These are phyloP conservation scores for Castor canadensis DNA, from an alignment of 2,113 vertebrate species.

Conservation along the genomic window DNA sequence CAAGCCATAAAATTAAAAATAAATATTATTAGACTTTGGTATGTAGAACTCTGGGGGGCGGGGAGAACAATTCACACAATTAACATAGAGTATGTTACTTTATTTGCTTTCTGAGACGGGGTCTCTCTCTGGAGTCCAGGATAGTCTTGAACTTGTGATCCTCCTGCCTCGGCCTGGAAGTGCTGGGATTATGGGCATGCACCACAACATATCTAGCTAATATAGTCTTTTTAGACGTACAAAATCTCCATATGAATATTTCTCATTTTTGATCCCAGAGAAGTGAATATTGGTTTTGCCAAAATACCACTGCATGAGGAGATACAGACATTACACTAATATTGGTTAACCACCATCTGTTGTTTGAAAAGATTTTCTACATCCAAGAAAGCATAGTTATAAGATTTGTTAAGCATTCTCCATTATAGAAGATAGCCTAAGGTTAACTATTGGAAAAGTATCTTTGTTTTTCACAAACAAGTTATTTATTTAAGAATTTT, in stretches of 20 bases:
- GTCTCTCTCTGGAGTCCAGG: no score
- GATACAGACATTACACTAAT: not conserved
- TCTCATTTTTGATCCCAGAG: no score
- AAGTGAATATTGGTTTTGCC: rapidly evolving
- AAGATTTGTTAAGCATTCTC: not conserved
- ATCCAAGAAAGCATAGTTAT: not conserved
- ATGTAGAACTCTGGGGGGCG: not conserved
- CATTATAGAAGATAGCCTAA: not conserved
- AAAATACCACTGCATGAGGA: not conserved
- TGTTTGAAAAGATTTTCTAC: not conserved
- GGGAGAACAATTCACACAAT: not conserved
- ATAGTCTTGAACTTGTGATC: no score
- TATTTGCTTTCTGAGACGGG: not conserved
- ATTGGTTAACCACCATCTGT: not conserved
- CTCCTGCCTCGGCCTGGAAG: not conserved
- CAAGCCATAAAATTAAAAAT: not conserved
- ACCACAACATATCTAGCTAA: not conserved
- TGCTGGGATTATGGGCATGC: not conserved
- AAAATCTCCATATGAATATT: not conserved
- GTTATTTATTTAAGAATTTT: not conserved
- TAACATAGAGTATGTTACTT: not conserved
- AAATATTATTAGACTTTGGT: not conserved
- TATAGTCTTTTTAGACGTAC: not conserved
- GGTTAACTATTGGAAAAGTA: not conserved
- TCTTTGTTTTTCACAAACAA: not conserved